Evolutionary conservation across 2,797 vertebrate species (phyloP).

Genomic region (Amniataba percoides): DNA sequence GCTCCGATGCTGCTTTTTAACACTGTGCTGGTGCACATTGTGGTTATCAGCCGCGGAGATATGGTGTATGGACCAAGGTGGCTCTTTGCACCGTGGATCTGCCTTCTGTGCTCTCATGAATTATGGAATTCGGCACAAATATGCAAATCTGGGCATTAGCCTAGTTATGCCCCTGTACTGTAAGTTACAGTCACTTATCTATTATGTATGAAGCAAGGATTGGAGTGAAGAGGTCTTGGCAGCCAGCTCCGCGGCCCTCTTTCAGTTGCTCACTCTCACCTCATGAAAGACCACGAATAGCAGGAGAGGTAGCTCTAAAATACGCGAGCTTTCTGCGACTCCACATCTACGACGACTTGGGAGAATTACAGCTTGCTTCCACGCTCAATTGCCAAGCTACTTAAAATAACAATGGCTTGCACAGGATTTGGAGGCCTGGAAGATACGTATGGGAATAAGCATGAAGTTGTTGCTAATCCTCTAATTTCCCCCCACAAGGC

Average conservation of each 20-base stretch:
- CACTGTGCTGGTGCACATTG: conserved; percentile 20
- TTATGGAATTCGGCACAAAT: conserved; percentile 83
- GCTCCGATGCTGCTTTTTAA: conserved; percentile 53
- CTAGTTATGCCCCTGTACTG: conserved; percentile 83
- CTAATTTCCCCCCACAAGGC: conserved; percentile 80
- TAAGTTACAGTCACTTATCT: conserved; percentile 83
- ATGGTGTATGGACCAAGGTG: conserved; percentile 64
- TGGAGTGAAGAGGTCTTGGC: conserved; percentile 73
- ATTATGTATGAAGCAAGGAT: conserved; percentile 82
- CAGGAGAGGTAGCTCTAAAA: conserved; percentile 67
- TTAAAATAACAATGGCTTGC: conserved; percentile 84
- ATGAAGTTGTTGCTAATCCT: conserved; percentile 85
- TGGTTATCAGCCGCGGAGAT: conserved; percentile 41
- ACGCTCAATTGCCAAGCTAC: conserved; percentile 78
- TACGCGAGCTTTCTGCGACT: conserved; percentile 42
- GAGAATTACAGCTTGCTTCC: conserved; percentile 72
- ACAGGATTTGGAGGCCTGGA: conserved; percentile 78
- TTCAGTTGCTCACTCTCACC: conserved; percentile 63
- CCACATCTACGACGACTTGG: conserved; percentile 68
- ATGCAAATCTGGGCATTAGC: conserved; percentile 86
- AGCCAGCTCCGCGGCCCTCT: conserved; percentile 64
- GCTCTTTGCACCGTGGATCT: conserved; percentile 55
- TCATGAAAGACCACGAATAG: conserved; percentile 69
- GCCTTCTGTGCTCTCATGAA: conserved; percentile 77
- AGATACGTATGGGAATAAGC: conserved; percentile 78